Evolutionary conservation across 2,888 invertebrate genomes (phyloP), one percentile per base, ranked within the genome.

Genomic region (Acronicta leporina): DNA sequence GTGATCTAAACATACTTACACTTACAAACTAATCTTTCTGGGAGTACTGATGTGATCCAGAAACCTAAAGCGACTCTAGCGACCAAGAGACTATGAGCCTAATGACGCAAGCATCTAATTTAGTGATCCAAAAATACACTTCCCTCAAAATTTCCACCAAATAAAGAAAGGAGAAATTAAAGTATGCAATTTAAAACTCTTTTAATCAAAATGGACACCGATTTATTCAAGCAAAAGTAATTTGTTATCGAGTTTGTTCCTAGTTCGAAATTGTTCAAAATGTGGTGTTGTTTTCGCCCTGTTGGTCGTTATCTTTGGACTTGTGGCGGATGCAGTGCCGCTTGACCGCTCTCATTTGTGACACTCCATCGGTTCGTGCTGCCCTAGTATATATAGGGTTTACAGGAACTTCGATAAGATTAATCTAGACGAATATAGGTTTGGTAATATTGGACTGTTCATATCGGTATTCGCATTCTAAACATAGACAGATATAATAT

Each of bases 321-420:
- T 85, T 85, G 78, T 82, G 81, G 85, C 66, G 76, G 78, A 57
- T 81, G 82, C 79, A 73, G 65, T 48, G 53, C 55, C 81, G 80
- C 81, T 77, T 84, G 87, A 86, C 83, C 82, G 81, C 70, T 44
- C 69, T 40, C 78, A 65, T 86, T 85, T 77, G 81, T 85, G 66
- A 77, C 80, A 80, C 80, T 74, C 71, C 80, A 82, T 74, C 77
- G 85, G 63, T 16, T 57, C 52, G 11, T 55, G 50, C 60, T 48
- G 16, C 30, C 43, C 46, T 73, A 35, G 68, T 61, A 55, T 14
- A 11, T 53, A 20, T 14, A 16, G 10, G n/a, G 8, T 38, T 25
- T 15, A 35, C 42, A 13, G 25, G 38, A 57, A 63, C 63, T 41
- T 56, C 56, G 45, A 65, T 66, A 42, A 46, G 11, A 57, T 50